Base-by-base conservation (phyloP, 2,113 vertebrate species). In the Larimichthys polyactis region DNA sequence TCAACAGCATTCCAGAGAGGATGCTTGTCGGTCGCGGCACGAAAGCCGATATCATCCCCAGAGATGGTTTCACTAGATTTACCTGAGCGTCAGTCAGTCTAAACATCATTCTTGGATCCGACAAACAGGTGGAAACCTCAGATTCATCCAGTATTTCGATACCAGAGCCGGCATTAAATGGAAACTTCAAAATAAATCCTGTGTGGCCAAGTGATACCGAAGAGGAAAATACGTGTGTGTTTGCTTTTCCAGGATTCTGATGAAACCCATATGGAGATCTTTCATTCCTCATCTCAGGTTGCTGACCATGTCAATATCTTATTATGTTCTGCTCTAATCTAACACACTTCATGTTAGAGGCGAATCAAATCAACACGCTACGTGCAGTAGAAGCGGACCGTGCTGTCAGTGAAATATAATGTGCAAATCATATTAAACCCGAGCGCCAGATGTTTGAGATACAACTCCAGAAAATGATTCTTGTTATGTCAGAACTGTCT, bases 131-230 rank as follows among this genome's bases (percentile, higher is more conserved):
- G 43, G 48, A 79, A 78, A 58, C 19, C 58, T 9, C 22, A 49
- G 24, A 78, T 67, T 77, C 58, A 20, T 63, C 17, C 40, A 70
- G 36, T 22, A 59, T 55, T 55, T 78, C 4, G 0, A 22, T 48
- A 6, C 49, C 43, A 49, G 12, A 65, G 69, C 71, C 70, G 78
- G 52, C 49, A 72, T 20, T 88, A 40, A 55, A 76, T 72, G 63
- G 65, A 55, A 88, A 88, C 46, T 75, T 82, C 19, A 78, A 90
- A 89, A 90, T 87, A 87, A 90, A 90, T 84, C 69, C 74, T 59
- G 44, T 60, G 19, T 75, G 82, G 71, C 77, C n/a, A 65, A 60
- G 63, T n/a, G 49, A 85, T 71, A 58, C 48, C 29, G 27, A 85
- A 62, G 73, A 73, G 68, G 71, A 78, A 86, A 85, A 82, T 51